Evolutionary conservation across 2,113 vertebrate genomes (phyloP).

Genomic region (Picathartes gymnocephalus): DNA sequence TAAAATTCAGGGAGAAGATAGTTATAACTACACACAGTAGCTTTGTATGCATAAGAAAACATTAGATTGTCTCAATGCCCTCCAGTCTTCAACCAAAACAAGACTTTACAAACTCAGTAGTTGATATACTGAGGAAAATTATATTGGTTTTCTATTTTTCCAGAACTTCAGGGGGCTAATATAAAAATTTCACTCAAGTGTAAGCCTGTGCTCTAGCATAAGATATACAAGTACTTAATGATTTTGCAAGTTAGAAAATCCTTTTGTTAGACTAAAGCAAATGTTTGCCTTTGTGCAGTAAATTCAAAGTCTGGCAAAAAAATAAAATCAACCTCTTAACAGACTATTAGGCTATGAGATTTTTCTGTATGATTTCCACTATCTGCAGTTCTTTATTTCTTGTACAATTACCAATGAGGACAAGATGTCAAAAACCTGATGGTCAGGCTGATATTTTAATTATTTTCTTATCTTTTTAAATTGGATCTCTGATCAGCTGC

Average conservation of each 20-base stretch:
- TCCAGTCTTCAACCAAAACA: background rate
- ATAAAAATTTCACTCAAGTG: background rate
- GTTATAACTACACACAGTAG: background rate
- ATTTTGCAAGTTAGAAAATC: background rate
- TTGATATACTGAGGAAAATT: background rate
- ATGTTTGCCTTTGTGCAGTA: background rate
- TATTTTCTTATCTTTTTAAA: background rate
- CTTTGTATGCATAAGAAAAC: background rate
- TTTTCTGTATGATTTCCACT: background rate
- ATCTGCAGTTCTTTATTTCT: background rate
- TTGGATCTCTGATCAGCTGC: background rate
- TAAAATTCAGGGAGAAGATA: background rate
- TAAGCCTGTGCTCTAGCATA: background rate
- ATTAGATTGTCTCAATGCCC: background rate
- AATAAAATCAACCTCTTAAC: background rate
- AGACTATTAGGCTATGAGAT: background rate
- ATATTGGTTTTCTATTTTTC: background rate
- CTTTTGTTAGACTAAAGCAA: background rate
- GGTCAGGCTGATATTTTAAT: background rate
- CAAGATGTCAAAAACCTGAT: background rate
- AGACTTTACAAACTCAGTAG: background rate
- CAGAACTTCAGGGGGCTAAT: background rate
- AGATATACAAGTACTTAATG: background rate
- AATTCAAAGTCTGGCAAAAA: background rate
- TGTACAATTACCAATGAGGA: background rate